Conservation (phyloP, 2,113 vertebrate genomes). For the Atherinomorus stipes region DNA sequence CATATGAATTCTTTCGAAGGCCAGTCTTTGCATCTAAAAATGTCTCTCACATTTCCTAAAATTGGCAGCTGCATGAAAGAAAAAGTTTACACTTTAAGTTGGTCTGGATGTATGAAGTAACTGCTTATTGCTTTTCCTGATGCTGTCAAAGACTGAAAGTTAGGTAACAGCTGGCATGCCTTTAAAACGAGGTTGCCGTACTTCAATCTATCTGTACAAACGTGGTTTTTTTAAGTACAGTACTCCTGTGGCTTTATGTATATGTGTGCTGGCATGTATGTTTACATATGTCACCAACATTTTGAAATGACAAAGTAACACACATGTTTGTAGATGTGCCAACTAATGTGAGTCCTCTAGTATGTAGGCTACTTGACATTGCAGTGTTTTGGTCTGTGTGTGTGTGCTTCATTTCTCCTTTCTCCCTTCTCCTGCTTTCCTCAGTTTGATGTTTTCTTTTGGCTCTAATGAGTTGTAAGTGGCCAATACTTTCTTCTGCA, state of each 20-base stretch:
- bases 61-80: not conserved
- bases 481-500: conserved; percentile 86
- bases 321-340: conserved; percentile 34
- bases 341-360: conserved; percentile 42
- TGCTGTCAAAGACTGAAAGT: conserved; percentile 23
- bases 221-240: conserved; percentile 16
- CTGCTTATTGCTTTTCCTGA: not conserved
- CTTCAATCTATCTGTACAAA: not conserved
- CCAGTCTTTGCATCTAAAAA: too few species aligned
- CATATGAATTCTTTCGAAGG: too few species aligned
- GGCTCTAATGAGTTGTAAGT: conserved; percentile 87
- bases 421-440: conserved; percentile 74
- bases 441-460: conserved; percentile 82
- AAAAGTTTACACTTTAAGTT: too few species aligned
- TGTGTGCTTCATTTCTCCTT: conserved; percentile 37
- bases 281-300: conserved; percentile 59
- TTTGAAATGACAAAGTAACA: conserved; percentile 55
- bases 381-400: conserved; percentile 30
- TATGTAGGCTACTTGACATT: conserved; percentile 29
- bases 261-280: conserved; percentile 57
- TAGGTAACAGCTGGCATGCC: not conserved
- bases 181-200: conserved; percentile 23
- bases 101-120: not conserved
- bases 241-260: conserved; percentile 21
- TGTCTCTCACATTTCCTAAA: not conserved